Evolutionary conservation across 2,888 invertebrate genomes (phyloP), one percentile per base, ranked within the genome.

Genomic region (Drosophila dives): DNA sequence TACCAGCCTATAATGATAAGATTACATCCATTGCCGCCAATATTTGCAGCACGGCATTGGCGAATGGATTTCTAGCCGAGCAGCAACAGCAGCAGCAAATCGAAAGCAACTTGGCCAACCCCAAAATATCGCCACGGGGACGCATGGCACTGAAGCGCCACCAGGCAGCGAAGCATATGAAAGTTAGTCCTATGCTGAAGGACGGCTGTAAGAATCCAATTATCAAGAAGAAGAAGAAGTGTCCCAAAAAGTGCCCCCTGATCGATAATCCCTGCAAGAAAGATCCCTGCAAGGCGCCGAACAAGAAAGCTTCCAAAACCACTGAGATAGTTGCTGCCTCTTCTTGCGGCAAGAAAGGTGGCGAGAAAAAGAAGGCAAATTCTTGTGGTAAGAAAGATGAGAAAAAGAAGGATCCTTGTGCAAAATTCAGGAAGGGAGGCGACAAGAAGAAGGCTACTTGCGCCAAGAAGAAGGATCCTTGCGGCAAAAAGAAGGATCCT

Each of bases 1-100:
- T 86, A 23, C 81, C 91, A 0, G 76, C 78, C 12, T 91, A 82
- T 10, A 92, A 91, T 56, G 91, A 92, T 11, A 72, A 77, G n/a
- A 78, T 91, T 0, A 90, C 90, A 3, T 77, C 90, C 0, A 72
- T 92, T 51, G 91, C 91, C 0, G 91, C 91, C 5, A 90, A 81
- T 53, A 79, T 91, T 3, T 92, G 91, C 70, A 90, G 90, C 40
- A 81, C 86, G 0, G 91, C 91, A 0, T 50, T 92, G 6, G 78
- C 88, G 36, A 75, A 71, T 23, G 87, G 90, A 0, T 89, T 92
- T 32, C 65, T 79, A 1, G 6, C 72, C 0, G 80, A 86, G 7
- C n/a, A 48, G 7, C 17, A 20, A 17, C 64, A 86, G 7, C n/a
- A 48, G 7, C 17, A 20, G 26, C 51, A 42, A n/a, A 26, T 7